Evolutionary conservation across 2,888 invertebrate genomes (phyloP), one percentile per base, ranked within the genome.

Genomic region (Parnassius apollo): DNA sequence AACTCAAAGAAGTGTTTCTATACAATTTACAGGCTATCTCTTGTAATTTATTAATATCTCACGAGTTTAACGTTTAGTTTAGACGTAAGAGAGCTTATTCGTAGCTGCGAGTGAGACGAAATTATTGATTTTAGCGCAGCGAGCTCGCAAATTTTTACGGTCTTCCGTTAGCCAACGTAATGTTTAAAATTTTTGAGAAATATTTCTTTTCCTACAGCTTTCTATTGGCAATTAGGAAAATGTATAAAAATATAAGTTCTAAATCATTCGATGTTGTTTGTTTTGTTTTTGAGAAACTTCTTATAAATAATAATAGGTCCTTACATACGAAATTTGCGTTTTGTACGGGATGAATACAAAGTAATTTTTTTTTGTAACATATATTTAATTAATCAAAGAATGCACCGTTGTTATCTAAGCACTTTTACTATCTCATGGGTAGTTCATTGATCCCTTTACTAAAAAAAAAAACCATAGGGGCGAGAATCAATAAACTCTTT

Each of bases 61-160:
- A 54, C 12, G 50, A 42, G 54, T 60, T 22, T 11, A 57, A 46
- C 56, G 46, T 3, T 42, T 50, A 7, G 9, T 13, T 49, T 49
- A 49, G 35, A 50, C 25, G 59, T 35, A 68, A 70, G 65, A 71
- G 65, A 63, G 57, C 25, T 56, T 58, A 35, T 60, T 64, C 68
- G 66, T 61, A 62, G 65, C 71, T 70, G 72, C 71, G 73, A 68
- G 71, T 71, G 84, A 86, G 86, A 86, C 83, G 77, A 80, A 82
- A 79, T 85, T 90, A 90, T 89, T 83, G 88, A 90, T 89, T 88
- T 84, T 77, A 79, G 80, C 80, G 81, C 81, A 79, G 76, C 76
- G 75, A 69, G 74, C 75, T 78, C 78, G 78, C 74, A 77, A 88
- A 86, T 82, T 87, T 85, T 83, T 83, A 83, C 84, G 82, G 82